A percentile compares a stretch with the other conserved stretches of the same genome.
Evolutionary conservation across 2,113 vertebrate genomes (phyloP).

Genomic region (Pelecanoides urinatrix): DNA sequence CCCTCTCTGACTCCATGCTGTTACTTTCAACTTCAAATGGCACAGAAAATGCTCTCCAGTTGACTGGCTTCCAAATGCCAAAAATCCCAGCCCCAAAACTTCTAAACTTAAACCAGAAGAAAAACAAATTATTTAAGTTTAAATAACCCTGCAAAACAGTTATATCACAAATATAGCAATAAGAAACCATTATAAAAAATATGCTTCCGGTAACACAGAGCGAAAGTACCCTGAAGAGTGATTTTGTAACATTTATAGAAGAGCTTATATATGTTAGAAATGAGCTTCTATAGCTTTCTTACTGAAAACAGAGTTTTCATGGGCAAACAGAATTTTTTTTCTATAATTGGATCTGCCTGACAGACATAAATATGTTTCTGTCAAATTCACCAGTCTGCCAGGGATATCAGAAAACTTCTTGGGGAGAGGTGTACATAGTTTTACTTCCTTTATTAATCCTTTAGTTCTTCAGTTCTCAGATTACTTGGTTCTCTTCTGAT

Average conservation of each 20-base stretch:
- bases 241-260: not conserved
- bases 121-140: not conserved
- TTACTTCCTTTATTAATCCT: not conserved
- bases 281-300: not conserved
- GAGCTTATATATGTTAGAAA: not conserved
- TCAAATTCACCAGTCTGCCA: not conserved
- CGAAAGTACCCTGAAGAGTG: not conserved
- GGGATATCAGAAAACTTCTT: not conserved
- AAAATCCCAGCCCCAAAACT: not conserved
- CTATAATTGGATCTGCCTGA: not conserved
- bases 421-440: not conserved
- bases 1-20: not conserved
- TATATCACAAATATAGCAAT: not conserved
- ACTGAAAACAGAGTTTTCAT: not conserved
- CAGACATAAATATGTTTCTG: not conserved
- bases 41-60: not conserved
- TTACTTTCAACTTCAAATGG: constrained; percentile 12
- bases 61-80: not conserved
- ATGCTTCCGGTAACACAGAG: not conserved
- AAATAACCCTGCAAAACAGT: not conserved
- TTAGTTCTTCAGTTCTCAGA: not conserved
- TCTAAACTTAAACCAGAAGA: not conserved
- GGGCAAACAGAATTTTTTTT: not conserved
- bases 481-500: not conserved
- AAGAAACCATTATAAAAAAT: not conserved